Conservation (phyloP, 2,797 vertebrate genomes). For the Denticeps clupeoides region DNA sequence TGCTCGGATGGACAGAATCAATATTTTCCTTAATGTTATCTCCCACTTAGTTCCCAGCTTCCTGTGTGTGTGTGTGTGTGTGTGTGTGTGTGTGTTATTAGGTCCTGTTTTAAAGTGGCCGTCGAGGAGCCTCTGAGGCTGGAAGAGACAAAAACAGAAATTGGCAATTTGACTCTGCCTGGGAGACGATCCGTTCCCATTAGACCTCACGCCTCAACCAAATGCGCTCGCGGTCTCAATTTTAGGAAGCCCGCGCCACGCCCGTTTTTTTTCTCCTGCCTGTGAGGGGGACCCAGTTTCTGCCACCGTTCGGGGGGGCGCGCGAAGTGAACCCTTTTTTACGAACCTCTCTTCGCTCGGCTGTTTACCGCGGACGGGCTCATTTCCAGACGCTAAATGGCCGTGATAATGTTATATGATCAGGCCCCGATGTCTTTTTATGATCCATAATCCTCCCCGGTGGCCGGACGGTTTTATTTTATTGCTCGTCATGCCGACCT, state of each 20-base stretch:
- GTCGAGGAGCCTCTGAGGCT: not conserved
- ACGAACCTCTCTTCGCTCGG: no score
- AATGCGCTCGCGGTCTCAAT: not conserved
- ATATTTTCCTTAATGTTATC: conserved; percentile 44
- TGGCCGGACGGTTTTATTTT: no score
- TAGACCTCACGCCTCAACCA: not conserved
- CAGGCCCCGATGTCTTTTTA: no score
- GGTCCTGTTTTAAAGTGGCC: conserved; percentile 13
- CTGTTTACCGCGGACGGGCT: no score
- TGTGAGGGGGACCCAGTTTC: no score
- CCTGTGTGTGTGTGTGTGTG: not conserved
- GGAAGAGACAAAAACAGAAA: not conserved
- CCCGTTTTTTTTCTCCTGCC: not conserved
- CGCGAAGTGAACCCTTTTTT: no score
- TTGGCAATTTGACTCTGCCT: not conserved
- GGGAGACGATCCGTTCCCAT: conserved; percentile 1
- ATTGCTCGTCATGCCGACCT: no score
- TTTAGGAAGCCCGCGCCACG: not conserved
- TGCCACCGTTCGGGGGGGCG: no score
- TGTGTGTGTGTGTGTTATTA: not conserved
- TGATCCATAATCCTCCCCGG: no score
- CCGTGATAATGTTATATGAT: no score
- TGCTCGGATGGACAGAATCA: conserved; percentile 41
- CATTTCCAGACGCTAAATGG: no score
- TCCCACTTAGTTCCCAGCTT: conserved; percentile 36